A percentile compares a stretch with the other conserved stretches of the same genome.
These are phyloP conservation scores for Pachyseris speciosa DNA, from an alignment of 64 coral and sea anemone genomes.

Conservation along the genomic window DNA sequence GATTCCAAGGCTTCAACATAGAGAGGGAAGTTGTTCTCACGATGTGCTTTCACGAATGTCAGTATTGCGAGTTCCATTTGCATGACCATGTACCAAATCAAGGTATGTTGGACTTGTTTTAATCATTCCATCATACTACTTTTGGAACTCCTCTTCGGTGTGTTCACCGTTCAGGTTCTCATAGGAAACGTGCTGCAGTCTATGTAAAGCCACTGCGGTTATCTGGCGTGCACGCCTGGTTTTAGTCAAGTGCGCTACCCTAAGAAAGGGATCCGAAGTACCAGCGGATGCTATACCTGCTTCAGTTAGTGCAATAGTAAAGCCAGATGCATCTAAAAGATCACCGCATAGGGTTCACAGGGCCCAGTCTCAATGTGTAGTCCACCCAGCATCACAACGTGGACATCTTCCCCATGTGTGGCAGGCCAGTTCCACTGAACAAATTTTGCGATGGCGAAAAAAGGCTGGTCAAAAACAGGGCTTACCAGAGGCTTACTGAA, in stretches of 20 bases:
- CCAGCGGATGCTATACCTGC: conserved; percentile 5
- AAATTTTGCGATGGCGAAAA: not conserved
- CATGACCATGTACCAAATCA: conserved; percentile 53
- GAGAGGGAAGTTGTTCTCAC: conserved; percentile 25
- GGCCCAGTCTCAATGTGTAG: too few species aligned
- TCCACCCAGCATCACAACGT: conserved; percentile 19
- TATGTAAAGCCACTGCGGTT: not conserved
- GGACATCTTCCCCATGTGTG: not conserved
- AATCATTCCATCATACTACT: not conserved
- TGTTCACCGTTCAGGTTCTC: not conserved
- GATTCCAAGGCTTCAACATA: conserved; percentile 45
- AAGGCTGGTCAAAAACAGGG: too few species aligned
- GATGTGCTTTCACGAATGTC: conserved; percentile 1
- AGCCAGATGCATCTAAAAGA: too few species aligned
- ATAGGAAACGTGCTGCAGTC: not conserved
- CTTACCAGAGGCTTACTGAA: too few species aligned
- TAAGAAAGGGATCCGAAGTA: conserved; percentile 5
- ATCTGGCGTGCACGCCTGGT: conserved; percentile 11
- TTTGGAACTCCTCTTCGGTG: not conserved
- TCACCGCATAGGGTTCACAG: not conserved
- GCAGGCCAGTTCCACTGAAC: conserved; percentile 2
- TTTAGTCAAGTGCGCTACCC: not conserved
- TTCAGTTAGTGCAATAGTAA: not conserved
- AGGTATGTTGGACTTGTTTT: not conserved
- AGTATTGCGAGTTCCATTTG: conserved; percentile 8